Base-by-base conservation (phyloP, 2,797 vertebrate species). In the Paedocypris micromegethes region DNA sequence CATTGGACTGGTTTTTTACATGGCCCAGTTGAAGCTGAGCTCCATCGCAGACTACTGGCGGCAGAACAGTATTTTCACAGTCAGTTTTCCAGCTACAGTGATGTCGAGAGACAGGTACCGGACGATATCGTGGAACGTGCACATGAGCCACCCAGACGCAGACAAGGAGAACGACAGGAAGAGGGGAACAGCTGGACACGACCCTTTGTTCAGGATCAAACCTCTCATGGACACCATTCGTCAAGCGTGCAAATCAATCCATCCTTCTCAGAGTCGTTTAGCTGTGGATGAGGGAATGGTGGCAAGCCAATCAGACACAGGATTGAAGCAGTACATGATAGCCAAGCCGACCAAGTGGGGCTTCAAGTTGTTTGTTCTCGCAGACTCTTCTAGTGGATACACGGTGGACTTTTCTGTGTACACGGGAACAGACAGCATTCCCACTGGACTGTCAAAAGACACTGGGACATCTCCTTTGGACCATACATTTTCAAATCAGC, bases 381-480 rank as follows among this genome's bases (percentile, higher is more conserved):
- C 42, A 0, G 49, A 64, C 50, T 53, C 61, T 0, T 45, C 50
- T 0, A 84, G 77, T 0, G 83, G 81, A 2, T 87, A 87, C 69
- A 87, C 85, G 3, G 40, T 63, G 23, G 61, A 64, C 41, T 64
- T 64, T 4, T 84, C 79, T 38, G 77, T 87, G 4, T 86, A 64
- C 41, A 53, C 50, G 0, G 61, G 41, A 64, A 64, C 51, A 23
- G 45, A n/a, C 23, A 52, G 4, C 23, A 37, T 2, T 9, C 3
- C 42, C 41, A 39, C 61, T 4, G 61, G 61, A 53, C 50, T 53
- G 42, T 9, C 50, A 5, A 51, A 64, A 9, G 61, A 64, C 6
- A 44, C 61, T 2, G 61, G 51, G 7, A 38, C 44, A 38, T 64
- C 77, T 38, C 70, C 87, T 4, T n/a, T 64, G 49, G 61, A 64